A percentile compares a stretch with the other conserved stretches of the same genome.
Evolutionary conservation across 2,797 vertebrate species (phyloP).

Genomic region (Myioborus melanocephalus): DNA sequence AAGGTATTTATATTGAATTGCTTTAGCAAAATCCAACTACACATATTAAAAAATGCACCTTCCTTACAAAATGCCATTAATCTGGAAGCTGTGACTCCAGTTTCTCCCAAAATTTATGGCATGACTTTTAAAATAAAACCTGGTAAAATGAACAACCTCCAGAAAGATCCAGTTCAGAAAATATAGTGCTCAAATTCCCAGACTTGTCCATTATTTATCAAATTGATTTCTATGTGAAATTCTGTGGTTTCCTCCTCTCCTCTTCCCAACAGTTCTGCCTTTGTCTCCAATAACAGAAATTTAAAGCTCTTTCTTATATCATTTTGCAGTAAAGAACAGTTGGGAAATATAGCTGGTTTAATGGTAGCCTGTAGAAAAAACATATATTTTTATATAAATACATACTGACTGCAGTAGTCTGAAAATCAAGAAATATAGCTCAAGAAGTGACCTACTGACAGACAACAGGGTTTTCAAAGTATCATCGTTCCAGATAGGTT

Average conservation of each 20-base stretch:
- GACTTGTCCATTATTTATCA: not conserved
- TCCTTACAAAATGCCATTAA: not conserved
- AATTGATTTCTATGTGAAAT: not conserved
- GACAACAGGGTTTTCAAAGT: not conserved
- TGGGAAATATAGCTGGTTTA: not conserved
- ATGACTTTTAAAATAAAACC: not conserved
- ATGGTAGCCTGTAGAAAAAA: not conserved
- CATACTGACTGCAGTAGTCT: not conserved
- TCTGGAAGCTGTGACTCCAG: not conserved
- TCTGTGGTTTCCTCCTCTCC: not conserved
- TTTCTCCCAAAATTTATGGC: not conserved
- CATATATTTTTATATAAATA: not conserved
- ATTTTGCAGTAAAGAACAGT: not conserved
- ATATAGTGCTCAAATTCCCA: not conserved
- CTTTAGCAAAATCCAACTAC: constrained; percentile 18
- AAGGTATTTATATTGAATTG: not conserved
- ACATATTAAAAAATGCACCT: not conserved
- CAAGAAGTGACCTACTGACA: not conserved
- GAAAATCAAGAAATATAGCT: not conserved
- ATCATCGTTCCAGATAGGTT: not conserved
- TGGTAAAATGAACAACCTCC: not conserved
- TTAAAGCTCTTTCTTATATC: not conserved
- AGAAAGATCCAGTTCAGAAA: not conserved
- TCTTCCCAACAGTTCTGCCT: not conserved
- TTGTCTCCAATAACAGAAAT: not conserved